phyloP scores from a whole-genome alignment of 2,797 vertebrate species.

The Phyllotis vaccarum region DNA sequence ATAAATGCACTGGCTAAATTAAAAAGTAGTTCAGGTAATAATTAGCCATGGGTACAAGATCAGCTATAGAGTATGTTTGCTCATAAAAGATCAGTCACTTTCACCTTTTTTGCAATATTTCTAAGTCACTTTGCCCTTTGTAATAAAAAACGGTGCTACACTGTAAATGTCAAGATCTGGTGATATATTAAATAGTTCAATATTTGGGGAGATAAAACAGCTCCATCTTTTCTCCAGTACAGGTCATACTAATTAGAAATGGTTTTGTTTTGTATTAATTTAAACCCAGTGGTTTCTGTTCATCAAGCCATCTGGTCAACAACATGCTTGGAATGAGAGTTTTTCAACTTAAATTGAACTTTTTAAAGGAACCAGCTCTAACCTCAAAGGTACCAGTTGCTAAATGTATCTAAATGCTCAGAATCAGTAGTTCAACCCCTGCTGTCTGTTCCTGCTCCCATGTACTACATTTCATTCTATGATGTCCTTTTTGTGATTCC shows the following conservation, averaged over 20 bases:
- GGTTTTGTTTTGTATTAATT: constrained; percentile 38
- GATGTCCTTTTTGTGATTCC: neutral
- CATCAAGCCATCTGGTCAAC: neutral
- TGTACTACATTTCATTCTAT: neutral
- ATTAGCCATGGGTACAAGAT: constrained; percentile 25
- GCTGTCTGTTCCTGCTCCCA: neutral
- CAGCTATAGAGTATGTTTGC: neutral
- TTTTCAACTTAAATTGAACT: constrained; percentile 27
- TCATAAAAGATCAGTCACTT: constrained; percentile 31
- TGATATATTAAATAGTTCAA: constrained; percentile 45
- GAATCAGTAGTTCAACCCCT: neutral
- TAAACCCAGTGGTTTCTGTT: constrained; percentile 20
- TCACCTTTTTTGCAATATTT: constrained; percentile 53
- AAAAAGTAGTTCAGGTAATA: constrained; percentile 24
- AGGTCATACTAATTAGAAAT: neutral
- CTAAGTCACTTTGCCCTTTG: constrained; percentile 14
- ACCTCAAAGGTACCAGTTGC: neutral
- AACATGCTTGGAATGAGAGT: neutral
- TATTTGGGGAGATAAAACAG: constrained; percentile 21
- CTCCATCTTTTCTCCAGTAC: neutral
- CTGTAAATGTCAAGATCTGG: constrained; percentile 48
- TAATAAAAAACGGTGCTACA: constrained; percentile 44
- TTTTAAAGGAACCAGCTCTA: neutral
- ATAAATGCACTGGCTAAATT: neutral
- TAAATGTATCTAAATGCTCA: neutral